Conservation (phyloP, 2,113 vertebrate genomes). For the Bostrychus sinensis region DNA sequence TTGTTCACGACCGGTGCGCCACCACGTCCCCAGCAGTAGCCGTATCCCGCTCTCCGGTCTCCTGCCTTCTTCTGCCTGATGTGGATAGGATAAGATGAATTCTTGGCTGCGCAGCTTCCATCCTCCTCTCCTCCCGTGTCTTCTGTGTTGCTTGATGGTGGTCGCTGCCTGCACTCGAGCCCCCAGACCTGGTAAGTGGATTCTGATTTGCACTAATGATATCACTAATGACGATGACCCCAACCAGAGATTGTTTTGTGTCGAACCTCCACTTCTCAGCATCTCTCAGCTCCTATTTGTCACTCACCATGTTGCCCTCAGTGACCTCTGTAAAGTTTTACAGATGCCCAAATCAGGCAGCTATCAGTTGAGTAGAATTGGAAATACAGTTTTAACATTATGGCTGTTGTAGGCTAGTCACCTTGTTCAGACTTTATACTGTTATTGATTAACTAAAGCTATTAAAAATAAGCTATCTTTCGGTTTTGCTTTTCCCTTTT, state of each 20-base stretch:
- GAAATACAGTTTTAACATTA: too few species aligned
- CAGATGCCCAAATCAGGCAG: background rate
- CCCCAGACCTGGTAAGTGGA: constrained; percentile 73
- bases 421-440: too few species aligned
- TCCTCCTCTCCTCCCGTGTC: constrained; percentile 62
- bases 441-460: background rate
- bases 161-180: constrained; percentile 44
- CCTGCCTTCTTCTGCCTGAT: constrained; percentile 2
- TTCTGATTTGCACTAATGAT: constrained; percentile 52
- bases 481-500: background rate
- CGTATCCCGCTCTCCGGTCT: constrained; percentile 31
- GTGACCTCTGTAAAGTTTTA: background rate
- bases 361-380: too few species aligned
- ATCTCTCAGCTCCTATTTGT: background rate
- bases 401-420: too few species aligned
- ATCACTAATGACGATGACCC: constrained; percentile 36
- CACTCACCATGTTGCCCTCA: background rate
- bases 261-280: constrained; percentile 12
- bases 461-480: background rate
- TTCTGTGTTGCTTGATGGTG: constrained; percentile 58
- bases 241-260: constrained; percentile 9
- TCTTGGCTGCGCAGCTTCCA: constrained; percentile 71
- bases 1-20: constrained; percentile 67
- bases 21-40: background rate
- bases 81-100: constrained; percentile 75